These are phyloP conservation scores for Eupithecia abbreviata DNA, from an alignment of 2,888 invertebrate species.

Conservation along the genomic window DNA sequence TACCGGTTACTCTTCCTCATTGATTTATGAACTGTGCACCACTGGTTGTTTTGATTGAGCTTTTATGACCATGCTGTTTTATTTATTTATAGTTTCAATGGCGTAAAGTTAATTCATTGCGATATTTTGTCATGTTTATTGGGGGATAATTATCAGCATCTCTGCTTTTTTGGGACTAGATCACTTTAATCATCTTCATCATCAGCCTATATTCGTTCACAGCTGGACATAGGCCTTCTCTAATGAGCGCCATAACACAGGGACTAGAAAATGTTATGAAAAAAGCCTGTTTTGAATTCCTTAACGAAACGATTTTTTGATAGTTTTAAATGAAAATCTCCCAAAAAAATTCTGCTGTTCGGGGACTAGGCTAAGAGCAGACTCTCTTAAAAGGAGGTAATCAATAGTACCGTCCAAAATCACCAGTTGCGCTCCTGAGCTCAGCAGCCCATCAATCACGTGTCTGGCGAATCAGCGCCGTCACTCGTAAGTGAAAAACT, in stretches of 20 bases:
- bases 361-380: background rate
- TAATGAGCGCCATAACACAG: too few species aligned
- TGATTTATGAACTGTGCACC: constrained; percentile 15
- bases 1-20: constrained; percentile 4
- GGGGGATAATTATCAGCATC: too few species aligned
- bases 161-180: too few species aligned
- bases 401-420: constrained; percentile 14
- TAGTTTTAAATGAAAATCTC: too few species aligned
- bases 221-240: too few species aligned
- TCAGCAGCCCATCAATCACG: constrained; percentile 41
- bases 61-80: background rate
- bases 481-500: constrained; percentile 27
- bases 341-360: background rate
- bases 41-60: background rate
- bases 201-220: too few species aligned
- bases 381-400: background rate
- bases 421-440: constrained; percentile 42
- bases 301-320: too few species aligned
- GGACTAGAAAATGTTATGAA: too few species aligned
- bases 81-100: background rate
- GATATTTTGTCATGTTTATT: too few species aligned
- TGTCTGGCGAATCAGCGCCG: constrained; percentile 36
- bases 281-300: too few species aligned
- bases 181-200: too few species aligned
- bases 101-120: background rate